A percentile compares a stretch with the other conserved stretches of the same genome.
Conservation (phyloP, 2,888 invertebrate species). For the Keiferia lycopersicella region DNA sequence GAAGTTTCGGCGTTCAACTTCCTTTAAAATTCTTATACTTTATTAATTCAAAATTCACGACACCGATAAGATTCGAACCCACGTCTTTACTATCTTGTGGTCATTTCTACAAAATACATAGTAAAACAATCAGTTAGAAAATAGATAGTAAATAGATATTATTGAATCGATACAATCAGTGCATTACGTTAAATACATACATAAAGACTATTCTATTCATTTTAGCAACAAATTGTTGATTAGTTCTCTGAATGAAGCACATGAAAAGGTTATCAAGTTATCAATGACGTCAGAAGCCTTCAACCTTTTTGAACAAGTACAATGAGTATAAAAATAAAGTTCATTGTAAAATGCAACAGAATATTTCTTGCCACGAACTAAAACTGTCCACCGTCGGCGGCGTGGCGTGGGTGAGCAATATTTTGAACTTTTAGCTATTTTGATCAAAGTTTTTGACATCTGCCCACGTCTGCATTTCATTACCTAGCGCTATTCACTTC, state of each 20-base stretch:
- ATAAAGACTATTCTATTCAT: too few species aligned
- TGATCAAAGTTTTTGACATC: not conserved
- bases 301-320: conserved; percentile 43
- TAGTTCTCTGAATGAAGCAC: conserved; percentile 26
- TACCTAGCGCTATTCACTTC: too few species aligned
- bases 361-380: conserved; percentile 35
- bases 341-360: conserved; percentile 37
- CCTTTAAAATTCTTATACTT: too few species aligned
- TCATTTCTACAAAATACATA: too few species aligned
- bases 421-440: conserved; percentile 26
- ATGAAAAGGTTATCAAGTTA: conserved; percentile 42
- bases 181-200: too few species aligned
- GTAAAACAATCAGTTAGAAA: too few species aligned
- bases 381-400: conserved; percentile 27
- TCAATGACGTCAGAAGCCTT: conserved; percentile 42
- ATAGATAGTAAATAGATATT: too few species aligned
- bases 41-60: too few species aligned
- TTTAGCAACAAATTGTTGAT: conserved; percentile 10
- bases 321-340: conserved; percentile 38
- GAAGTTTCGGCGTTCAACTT: too few species aligned
- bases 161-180: too few species aligned
- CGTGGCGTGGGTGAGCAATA: conserved; percentile 15
- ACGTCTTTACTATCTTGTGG: too few species aligned
- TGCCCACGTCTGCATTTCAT: not conserved
- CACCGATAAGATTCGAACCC: too few species aligned